These are phyloP conservation scores for Micromussa lordhowensis DNA, from an alignment of 92 coral and sea anemone species.

Conservation along the genomic window DNA sequence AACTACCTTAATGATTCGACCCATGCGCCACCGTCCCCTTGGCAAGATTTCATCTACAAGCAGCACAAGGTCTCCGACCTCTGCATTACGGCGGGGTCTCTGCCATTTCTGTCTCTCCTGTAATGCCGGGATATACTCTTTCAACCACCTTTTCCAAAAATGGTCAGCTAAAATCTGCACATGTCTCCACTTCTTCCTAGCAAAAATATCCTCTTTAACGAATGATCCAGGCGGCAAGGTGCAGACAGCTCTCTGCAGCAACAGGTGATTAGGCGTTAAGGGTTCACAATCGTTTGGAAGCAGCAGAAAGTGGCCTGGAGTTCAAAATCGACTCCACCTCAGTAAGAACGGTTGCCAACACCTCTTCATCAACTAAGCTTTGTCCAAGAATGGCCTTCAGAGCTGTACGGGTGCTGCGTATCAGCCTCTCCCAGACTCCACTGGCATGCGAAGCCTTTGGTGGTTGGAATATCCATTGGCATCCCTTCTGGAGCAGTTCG, in stretches of 20 bases:
- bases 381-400: conserved; percentile 51
- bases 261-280: conserved; percentile 66
- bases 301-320: conserved; percentile 62
- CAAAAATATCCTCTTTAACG: conserved; percentile 47
- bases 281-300: conserved; percentile 58
- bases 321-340: conserved; percentile 62
- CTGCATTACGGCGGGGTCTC: conserved; percentile 37
- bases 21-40: conserved; percentile 51
- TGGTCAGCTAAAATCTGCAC: conserved; percentile 59
- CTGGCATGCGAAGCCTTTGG: conserved; percentile 60
- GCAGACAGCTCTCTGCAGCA: conserved; percentile 47
- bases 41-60: conserved; percentile 38
- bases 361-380: conserved; percentile 58
- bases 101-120: conserved; percentile 69
- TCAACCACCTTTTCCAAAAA: conserved; percentile 70
- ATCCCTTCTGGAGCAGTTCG: conserved; percentile 48
- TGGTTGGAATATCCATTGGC: conserved; percentile 67
- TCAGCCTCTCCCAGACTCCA: conserved; percentile 71
- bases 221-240: conserved; percentile 63
- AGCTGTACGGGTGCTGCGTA: conserved; percentile 40
- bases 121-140: conserved; percentile 68
- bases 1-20: conserved; percentile 17
- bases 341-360: conserved; percentile 49
- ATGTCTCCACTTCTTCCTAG: conserved; percentile 66
- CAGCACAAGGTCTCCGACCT: conserved; percentile 60